Evolutionary conservation across 2,888 invertebrate species (phyloP), one percentile per base, ranked within the genome.

Genomic region (Hemithea aestivaria): DNA sequence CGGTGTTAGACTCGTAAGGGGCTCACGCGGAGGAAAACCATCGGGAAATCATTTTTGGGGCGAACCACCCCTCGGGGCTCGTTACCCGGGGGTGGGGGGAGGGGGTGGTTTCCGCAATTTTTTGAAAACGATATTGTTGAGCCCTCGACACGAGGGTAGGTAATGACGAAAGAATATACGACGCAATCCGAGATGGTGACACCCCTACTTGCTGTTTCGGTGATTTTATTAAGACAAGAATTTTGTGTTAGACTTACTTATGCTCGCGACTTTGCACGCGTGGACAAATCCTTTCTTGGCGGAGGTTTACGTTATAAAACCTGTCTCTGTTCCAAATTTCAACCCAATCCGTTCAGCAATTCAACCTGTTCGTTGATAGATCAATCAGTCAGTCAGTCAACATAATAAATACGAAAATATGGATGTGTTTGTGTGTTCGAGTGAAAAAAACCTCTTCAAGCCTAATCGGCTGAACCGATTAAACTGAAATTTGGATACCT

Each of bases 101-200:
- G 53, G 50, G 58, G 51, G 47, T 51, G 55, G 45, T 58, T 61
- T 62, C 54, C 52, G 59, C 58, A 64, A 56, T 60, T 62, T 60
- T 61, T 60, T 59, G 69, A 58, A 63, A 67, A 66, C 58, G 63
- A 66, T 66, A 66, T 68, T 64, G 67, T 66, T 58, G 57, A 48
- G 48, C 48, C 45, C 54, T 48, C 41, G 47, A 25, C 41, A 35
- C 44, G 40, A 45, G 53, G 51, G 48, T 38, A 40, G 43, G 56
- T 66, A 64, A 66, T 61, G 65, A 62, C 51, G 65, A 60, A 64
- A 64, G 49, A 48, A 61, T 62, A 59, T 56, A 59, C 51, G 40
- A 35, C 36, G 35, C 27, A 30, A 24, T 32, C 20, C 25, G 27
- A 28, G 31, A 25, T 39, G 11, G 9, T 28, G 5, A 34, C 45